Percentiles rank a stretch among this genome's conserved stretches.
Evolutionary conservation across 2,113 vertebrate species (phyloP).

Genomic region (Heterotilapia buettikoferi): DNA sequence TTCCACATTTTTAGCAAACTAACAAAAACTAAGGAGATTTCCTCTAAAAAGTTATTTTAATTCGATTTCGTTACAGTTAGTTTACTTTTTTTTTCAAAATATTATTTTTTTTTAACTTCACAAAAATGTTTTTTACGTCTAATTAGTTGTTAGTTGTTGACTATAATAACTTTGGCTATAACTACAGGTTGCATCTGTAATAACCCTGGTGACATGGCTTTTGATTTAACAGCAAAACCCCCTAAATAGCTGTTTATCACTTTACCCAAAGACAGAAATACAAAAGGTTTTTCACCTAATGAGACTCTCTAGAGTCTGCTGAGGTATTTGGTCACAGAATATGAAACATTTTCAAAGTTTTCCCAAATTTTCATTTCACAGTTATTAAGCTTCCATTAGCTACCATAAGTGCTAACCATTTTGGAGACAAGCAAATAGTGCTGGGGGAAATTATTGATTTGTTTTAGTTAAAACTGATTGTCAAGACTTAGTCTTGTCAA

Average conservation of each 20-base stretch:
- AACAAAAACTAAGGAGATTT: background rate
- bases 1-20: background rate
- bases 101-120: background rate
- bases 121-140: rapidly evolving
- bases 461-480: background rate
- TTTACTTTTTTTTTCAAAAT: background rate
- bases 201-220: background rate
- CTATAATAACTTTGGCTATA: background rate
- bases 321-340: background rate
- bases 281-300: background rate
- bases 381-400: background rate
- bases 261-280: background rate
- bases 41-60: background rate
- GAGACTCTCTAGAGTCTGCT: background rate
- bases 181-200: background rate
- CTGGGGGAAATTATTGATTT: background rate
- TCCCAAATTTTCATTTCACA: background rate
- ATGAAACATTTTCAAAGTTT: background rate
- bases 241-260: background rate
- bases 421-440: background rate
- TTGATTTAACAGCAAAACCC: background rate
- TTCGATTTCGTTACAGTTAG: rapidly evolving
- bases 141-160: background rate
- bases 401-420: background rate
- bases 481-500: background rate